These are phyloP conservation scores for Phortica okadai DNA, from an alignment of 2,888 invertebrate species.

Conservation along the genomic window DNA sequence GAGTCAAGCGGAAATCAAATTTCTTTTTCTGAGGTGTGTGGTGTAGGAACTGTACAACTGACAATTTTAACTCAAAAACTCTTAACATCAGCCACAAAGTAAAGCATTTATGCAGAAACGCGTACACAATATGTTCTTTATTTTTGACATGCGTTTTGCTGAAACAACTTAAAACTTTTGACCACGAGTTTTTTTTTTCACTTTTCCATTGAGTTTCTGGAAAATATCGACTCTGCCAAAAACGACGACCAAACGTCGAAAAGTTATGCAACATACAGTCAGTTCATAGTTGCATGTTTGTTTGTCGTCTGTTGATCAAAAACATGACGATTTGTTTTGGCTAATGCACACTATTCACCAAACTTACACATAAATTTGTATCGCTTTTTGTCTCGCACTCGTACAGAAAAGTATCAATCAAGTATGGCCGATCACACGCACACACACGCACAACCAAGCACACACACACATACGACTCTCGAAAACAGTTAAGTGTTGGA, in stretches of 20 bases:
- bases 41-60: slow-evolving; percentile 64
- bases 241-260: slow-evolving; percentile 43
- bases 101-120: not conserved
- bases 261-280: slow-evolving; percentile 63
- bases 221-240: slow-evolving; percentile 56
- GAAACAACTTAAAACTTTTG: not conserved
- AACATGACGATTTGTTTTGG: slow-evolving; percentile 51
- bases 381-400: slow-evolving; percentile 12
- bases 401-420: slow-evolving; percentile 54
- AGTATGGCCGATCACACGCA: slow-evolving; percentile 43
- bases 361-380: slow-evolving; percentile 27
- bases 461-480: slow-evolving; percentile 4
- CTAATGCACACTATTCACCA: slow-evolving; percentile 45
- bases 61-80: slow-evolving; percentile 1
- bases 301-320: slow-evolving; percentile 47
- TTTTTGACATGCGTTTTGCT: not conserved
- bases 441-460: slow-evolving; percentile 39
- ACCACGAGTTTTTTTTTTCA: slow-evolving; percentile 33
- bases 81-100: not conserved
- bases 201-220: slow-evolving; percentile 57
- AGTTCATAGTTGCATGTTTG: slow-evolving; percentile 59
- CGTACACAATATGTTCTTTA: not conserved
- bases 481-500: not conserved
- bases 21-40: slow-evolving; percentile 35
- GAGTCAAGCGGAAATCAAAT: slow-evolving; percentile 48